Evolutionary conservation across 1,140 invertebrate genomes (phyloP).

Genomic region (Psix sp.): DNA sequence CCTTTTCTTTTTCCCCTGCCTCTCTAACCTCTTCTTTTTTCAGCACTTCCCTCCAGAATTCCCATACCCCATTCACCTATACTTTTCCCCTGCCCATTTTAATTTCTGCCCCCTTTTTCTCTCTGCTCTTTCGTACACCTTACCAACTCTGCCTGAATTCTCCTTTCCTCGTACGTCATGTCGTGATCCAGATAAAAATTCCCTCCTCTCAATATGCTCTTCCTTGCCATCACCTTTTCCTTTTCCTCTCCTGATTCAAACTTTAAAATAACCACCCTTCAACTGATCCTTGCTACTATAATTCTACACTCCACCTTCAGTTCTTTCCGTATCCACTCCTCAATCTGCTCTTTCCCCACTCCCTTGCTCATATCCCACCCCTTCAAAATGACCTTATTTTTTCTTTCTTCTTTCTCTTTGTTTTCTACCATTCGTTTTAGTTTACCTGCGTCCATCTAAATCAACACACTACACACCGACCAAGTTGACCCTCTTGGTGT

Average conservation of each 20-base stretch:
- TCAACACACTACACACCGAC: not conserved
- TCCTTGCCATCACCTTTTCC: conserved; percentile 4
- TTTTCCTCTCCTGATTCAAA: conserved; percentile 1
- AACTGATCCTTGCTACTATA: not conserved
- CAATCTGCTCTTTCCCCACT: too few relatives aligned
- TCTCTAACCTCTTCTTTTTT: too few relatives aligned
- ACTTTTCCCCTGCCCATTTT: too few relatives aligned
- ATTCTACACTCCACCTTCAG: not conserved
- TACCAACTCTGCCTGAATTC: not conserved
- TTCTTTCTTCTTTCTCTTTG: conserved; percentile 1
- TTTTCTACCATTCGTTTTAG: not conserved
- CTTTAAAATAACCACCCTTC: not conserved
- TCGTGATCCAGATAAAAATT: conserved; percentile 4
- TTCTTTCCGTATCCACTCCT: not conserved
- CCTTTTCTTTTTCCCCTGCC: too few relatives aligned
- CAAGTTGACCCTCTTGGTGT: not conserved
- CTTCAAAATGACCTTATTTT: not conserved
- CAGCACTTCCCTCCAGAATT: too few relatives aligned
- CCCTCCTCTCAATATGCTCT: conserved; percentile 1
- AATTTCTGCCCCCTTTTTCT: not conserved
- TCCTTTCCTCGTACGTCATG: conserved; percentile 3
- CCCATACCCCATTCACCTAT: too few relatives aligned
- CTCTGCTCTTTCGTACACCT: conserved; percentile 3
- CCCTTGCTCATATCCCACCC: not conserved
- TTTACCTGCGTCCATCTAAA: not conserved